A percentile compares a stretch with the other conserved stretches of the same genome.
These are phyloP conservation scores for Pteromalus puparum DNA, from an alignment of 1,140 invertebrate genomes.

Conservation along the genomic window DNA sequence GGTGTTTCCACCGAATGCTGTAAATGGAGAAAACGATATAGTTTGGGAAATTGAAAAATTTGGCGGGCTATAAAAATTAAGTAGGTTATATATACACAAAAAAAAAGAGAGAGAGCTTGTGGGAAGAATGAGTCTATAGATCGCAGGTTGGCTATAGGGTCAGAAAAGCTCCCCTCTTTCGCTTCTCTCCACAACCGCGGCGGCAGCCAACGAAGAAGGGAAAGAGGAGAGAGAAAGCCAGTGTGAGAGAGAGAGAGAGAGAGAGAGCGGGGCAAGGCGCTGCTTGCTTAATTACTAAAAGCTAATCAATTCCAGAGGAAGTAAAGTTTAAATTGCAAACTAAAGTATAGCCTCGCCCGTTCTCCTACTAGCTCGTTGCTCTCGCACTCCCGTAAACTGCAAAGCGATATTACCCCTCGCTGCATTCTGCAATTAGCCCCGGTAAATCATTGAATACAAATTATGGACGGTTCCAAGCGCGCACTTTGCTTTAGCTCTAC, in stretches of 20 bases:
- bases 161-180: conserved; percentile 9
- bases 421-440: conserved; percentile 76
- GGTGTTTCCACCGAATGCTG: background rate
- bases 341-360: conserved; percentile 74
- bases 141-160: conserved; percentile 26
- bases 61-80: no score
- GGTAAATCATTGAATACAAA: conserved; percentile 76
- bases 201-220: background rate
- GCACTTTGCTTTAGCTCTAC: conserved; percentile 38
- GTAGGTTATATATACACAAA: no score
- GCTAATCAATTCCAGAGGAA: conserved; percentile 76
- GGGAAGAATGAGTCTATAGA: background rate
- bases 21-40: no score
- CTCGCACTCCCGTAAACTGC: conserved; percentile 64
- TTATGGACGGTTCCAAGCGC: conserved; percentile 67
- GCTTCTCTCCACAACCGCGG: no score
- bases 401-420: conserved; percentile 57
- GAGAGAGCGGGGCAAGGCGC: conserved; percentile 53
- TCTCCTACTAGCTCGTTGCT: conserved; percentile 63
- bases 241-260: background rate
- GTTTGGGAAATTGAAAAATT: no score
- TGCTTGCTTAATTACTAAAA: conserved; percentile 77
- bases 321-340: conserved; percentile 77
- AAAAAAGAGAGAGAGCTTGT: conserved; percentile 7
- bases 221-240: conserved; percentile 18